Percentiles rank a stretch among this genome's conserved stretches.
These are phyloP conservation scores for Rhinichthys osculus DNA, from an alignment of 2,797 vertebrate genomes.

Conservation along the genomic window DNA sequence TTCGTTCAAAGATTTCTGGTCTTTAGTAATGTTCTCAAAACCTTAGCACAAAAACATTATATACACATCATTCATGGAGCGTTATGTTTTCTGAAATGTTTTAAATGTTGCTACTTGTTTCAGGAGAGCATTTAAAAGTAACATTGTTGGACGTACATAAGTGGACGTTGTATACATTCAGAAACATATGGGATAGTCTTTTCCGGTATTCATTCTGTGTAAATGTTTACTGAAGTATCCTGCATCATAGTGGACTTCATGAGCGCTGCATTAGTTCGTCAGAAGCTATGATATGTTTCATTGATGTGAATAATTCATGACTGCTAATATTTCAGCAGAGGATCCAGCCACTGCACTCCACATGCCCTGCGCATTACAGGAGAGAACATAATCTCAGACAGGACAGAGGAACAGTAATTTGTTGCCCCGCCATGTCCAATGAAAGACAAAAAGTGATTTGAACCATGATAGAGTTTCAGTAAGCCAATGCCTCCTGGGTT, in stretches of 20 bases:
- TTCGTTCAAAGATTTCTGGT: no score
- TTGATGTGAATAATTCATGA: background rate
- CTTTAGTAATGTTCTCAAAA: no score
- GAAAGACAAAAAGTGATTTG: constrained; percentile 63
- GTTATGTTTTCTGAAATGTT: no score
- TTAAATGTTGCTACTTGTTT: no score
- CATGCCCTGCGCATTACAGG: background rate
- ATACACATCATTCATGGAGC: no score
- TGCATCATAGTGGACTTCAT: background rate
- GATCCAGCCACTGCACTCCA: constrained; percentile 2
- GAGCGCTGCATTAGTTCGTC: background rate
- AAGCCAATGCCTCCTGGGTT: constrained; percentile 59
- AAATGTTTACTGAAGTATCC: background rate
- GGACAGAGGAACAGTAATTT: constrained; percentile 58
- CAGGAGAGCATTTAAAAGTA: no score
- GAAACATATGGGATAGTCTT: no score
- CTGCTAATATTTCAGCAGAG: background rate
- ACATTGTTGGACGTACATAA: no score
- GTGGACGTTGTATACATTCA: no score
- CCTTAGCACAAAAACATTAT: no score
- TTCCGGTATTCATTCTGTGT: no score
- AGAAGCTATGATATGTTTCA: background rate
- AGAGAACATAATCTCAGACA: constrained; percentile 28
- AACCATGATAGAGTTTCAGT: constrained; percentile 60
- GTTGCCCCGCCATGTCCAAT: constrained; percentile 55